A percentile compares a stretch with the other conserved stretches of the same genome.
Evolutionary conservation across 2,888 invertebrate genomes (phyloP).

Genomic region (Microctonus brassicae): DNA sequence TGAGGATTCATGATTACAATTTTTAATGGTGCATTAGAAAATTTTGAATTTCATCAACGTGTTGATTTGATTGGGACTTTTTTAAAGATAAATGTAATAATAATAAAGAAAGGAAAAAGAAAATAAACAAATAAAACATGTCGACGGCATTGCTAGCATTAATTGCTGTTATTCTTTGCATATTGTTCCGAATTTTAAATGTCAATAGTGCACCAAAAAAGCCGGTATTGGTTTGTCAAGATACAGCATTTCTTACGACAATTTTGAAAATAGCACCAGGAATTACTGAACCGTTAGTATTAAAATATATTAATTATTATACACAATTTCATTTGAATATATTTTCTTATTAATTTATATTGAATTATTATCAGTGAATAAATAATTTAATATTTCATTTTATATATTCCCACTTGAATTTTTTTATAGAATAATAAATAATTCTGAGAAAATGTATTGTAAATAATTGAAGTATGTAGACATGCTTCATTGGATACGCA

Average conservation of each 20-base stretch:
- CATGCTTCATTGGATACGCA: neutral
- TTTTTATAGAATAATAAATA: no score
- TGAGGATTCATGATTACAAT: no score
- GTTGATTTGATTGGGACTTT: no score
- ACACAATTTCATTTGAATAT: no score
- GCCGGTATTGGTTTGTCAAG: conserved; percentile 83
- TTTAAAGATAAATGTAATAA: neutral
- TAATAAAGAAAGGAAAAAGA: no score
- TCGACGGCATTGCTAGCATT: conserved; percentile 86
- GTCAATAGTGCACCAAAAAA: conserved; percentile 86
- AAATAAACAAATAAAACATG: conserved; percentile 71
- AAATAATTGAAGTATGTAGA: no score
- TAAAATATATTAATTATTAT: neutral
- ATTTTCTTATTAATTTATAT: neutral
- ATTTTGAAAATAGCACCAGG: conserved; percentile 85
- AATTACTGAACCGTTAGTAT: conserved; percentile 86
- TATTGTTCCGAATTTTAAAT: conserved; percentile 86
- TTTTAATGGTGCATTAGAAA: no score
- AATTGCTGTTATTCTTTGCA: conserved; percentile 85
- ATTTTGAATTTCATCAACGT: no score
- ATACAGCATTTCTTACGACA: conserved; percentile 82
- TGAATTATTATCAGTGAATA: conserved; percentile 24
- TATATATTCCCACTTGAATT: neutral
- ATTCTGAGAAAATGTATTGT: no score
- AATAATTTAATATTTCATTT: neutral